These are phyloP conservation scores for Phylloscopus trochiloides DNA, from an alignment of 2,113 vertebrate genomes.

Conservation along the genomic window DNA sequence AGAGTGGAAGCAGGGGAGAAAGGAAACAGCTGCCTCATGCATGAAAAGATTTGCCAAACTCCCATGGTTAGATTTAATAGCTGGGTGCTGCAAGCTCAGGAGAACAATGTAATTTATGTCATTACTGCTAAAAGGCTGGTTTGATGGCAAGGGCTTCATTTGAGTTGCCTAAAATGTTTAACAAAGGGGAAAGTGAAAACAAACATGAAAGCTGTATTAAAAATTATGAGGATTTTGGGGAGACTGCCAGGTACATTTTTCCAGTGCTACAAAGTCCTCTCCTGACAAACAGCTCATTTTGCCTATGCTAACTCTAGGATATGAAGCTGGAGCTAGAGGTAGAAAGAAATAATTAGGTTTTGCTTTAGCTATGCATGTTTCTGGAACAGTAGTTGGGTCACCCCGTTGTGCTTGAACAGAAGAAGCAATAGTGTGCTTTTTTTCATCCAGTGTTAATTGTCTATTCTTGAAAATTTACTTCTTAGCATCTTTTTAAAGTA, in stretches of 20 bases:
- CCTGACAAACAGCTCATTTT: constrained; percentile 1
- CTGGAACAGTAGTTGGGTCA: not conserved
- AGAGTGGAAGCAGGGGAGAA: not conserved
- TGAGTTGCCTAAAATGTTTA: constrained; percentile 54
- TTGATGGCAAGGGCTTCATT: constrained; percentile 60
- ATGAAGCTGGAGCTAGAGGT: not conserved
- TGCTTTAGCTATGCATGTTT: not conserved
- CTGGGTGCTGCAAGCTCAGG: constrained; percentile 67
- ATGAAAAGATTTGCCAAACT: constrained; percentile 67
- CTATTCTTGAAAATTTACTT: not conserved
- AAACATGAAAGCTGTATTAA: constrained; percentile 62
- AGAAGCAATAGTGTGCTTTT: not conserved
- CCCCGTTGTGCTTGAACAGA: not conserved
- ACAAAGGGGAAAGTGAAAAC: constrained; percentile 63
- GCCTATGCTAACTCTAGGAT: not conserved
- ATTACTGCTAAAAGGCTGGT: constrained; percentile 66
- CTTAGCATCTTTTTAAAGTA: not conserved
- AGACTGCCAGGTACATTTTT: constrained; percentile 29
- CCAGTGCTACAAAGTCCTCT: not conserved
- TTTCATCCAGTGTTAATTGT: not conserved
- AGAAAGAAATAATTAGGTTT: constrained; percentile 27
- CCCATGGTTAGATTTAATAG: constrained; percentile 72
- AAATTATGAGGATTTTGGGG: constrained; percentile 48
- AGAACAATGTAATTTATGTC: constrained; percentile 78
- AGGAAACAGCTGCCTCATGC: constrained; percentile 69